These are phyloP conservation scores for Achlya flavicornis DNA, from an alignment of 2,888 invertebrate genomes.

Conservation along the genomic window DNA sequence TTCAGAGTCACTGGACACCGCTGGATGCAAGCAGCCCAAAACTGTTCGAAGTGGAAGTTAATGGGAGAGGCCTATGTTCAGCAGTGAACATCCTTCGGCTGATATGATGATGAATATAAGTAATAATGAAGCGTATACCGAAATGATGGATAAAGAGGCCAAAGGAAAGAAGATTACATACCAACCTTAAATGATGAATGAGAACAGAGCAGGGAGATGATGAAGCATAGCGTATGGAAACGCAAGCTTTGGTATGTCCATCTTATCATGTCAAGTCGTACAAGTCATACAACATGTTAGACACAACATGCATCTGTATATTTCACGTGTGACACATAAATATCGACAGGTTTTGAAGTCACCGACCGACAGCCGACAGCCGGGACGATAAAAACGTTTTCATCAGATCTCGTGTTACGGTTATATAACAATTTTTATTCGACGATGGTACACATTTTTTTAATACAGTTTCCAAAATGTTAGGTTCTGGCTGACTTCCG, in stretches of 20 bases:
- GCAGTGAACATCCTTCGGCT: no score
- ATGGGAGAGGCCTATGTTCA: no score
- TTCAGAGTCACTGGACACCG: no score
- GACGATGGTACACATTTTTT: conserved; percentile 9
- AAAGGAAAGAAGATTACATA: no score
- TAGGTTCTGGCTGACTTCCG: conserved; percentile 13
- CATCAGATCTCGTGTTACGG: conserved; percentile 15
- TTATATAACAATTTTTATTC: conserved; percentile 16
- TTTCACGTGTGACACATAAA: conserved; percentile 22
- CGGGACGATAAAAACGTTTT: conserved; percentile 37
- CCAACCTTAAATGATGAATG: no score
- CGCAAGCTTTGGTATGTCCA: neutral
- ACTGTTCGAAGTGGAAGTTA: no score
- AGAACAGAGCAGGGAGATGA: no score
- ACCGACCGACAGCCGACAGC: conserved; percentile 36
- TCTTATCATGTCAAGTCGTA: neutral
- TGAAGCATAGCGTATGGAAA: no score
- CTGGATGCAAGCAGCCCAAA: no score
- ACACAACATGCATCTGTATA: conserved; percentile 19
- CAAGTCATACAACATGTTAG: conserved; percentile 26
- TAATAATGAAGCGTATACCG: no score
- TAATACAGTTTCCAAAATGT: conserved; percentile 11
- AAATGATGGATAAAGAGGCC: no score
- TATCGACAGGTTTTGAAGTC: conserved; percentile 40
- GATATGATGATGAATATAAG: no score